Evolutionary conservation across 2,888 invertebrate genomes (phyloP).

Genomic region (Ichneumoninae sp.): DNA sequence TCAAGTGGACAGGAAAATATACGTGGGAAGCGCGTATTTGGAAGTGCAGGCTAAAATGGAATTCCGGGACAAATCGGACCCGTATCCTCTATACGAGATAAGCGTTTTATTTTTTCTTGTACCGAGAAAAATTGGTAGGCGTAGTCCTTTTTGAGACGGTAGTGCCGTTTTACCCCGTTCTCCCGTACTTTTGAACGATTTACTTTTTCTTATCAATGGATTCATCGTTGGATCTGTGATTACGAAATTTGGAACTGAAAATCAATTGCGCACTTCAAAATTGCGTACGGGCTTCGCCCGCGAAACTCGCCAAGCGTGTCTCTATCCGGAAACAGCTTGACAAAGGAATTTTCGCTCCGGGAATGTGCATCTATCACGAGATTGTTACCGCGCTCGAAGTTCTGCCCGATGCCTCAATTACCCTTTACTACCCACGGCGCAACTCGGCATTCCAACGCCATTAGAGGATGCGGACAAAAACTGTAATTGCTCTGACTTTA

Average conservation of each 20-base stretch:
- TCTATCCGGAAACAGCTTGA: not conserved
- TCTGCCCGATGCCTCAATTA: no score
- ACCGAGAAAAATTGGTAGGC: no score
- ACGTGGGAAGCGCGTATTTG: constrained; percentile 1
- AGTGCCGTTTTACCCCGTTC: no score
- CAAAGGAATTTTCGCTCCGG: not conserved
- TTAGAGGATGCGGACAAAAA: no score
- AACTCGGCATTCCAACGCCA: no score
- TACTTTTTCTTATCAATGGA: not conserved
- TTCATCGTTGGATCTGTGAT: not conserved
- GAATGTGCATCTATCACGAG: not conserved
- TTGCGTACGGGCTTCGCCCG: not conserved
- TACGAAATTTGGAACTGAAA: not conserved
- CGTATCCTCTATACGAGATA: not conserved
- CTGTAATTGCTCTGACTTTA: not conserved
- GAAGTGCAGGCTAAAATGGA: not conserved
- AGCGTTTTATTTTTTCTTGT: not conserved
- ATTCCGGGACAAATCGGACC: not conserved
- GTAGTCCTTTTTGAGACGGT: no score
- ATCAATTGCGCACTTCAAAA: constrained; percentile 12
- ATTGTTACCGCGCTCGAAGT: not conserved
- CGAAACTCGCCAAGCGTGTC: not conserved
- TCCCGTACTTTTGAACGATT: no score
- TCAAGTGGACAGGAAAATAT: not conserved
- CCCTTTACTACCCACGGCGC: no score